Base-by-base conservation (phyloP, 1,140 invertebrate genomes). In the Pachyrhynchus sulphureomaculatus region DNA sequence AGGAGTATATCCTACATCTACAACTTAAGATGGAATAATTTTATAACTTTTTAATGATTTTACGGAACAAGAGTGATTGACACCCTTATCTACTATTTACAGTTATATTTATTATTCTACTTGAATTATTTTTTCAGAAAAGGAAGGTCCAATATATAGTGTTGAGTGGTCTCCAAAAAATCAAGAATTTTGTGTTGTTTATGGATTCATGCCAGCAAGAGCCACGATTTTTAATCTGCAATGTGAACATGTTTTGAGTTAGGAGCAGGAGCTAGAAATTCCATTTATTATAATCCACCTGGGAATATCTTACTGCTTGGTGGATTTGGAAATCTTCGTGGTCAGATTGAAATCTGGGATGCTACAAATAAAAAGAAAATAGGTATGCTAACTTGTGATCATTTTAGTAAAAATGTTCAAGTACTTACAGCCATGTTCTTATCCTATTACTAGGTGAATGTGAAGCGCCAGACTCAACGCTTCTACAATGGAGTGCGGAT, bases 151-250 rank as follows among this genome's bases (percentile, higher is more conserved):
- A 0, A 90, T 98, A 57, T 92, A 98, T 75, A 85, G 84, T 58
- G 86, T 96, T 0, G 83, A 89, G 39, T 99, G 96, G 96, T 94
- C 90, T 72, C 95, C 96, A 0, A 91, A 88, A 71, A 86, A 84
- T 42, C 88, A 83, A 39, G 91, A 96, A 76, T 98, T 97, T 79
- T 88, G 91, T 73, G 92, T 94, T 20, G 86, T 96, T 41, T 96
- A 97, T 76, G 95, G 95, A 5, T 92, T 89, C 75, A 96, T 97
- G 87, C 96, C 96, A 4, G 88, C 95, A 0, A 96, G 95, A 78
- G 87, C 88, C 0, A 94, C 93, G 0, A 76, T 98, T 2, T 98
- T 91, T 78, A 96, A 98, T 79, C 76, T 89, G 10, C 96, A 96
- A 74, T 95, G 93, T 76, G 93, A 98, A 67, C 89, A 4, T 78